Evolutionary conservation across 2,888 invertebrate genomes (phyloP), one percentile per base, ranked within the genome.

Genomic region (Sclerodermus sp.): DNA sequence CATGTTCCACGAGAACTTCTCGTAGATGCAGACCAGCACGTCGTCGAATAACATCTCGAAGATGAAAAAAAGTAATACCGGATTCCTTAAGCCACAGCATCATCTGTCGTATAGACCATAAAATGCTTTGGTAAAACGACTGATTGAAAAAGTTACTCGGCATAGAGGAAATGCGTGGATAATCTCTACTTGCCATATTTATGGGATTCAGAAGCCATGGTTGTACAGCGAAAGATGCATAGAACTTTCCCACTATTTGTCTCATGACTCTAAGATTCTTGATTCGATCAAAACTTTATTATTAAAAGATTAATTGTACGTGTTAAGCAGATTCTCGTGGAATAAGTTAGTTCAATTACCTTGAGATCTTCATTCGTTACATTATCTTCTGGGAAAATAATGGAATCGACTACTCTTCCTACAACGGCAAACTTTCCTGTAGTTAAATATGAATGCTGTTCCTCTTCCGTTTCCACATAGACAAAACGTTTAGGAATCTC

Each of bases 241-340:
- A 73, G 46, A 61, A 73, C 2, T 61, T 49, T 3, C 65, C 68
- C 2, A 66, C 49, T 1, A 49, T n/a, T 13, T 68, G 30, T 38
- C 51, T 66, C 76, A 76, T 76, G 0, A 75, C 30, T 42, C 76
- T 60, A 41, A 68, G 68, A 34, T 45, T 50, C 76, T 76, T 41
- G 10, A 30, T 30, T 30, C 10, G 6, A 10, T 9, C 30, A 30
- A 15, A 1, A 30, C 10, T 10, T 29, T 9, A 17, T 23, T 2
- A 36, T n/a, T 12, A 12, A 18, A 18, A n/a, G 39, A 39, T 17
- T 18, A n/a, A n/a, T n/a, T n/a, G n/a, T n/a, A n/a, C n/a, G 4
- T 18, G 13, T n/a, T 17, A 6, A 41, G 14, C 2, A 30, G 30
- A 10, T 30, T 30, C 10, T 6, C 10, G 30, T 30, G n/a, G n/a